Evolutionary conservation across 2,113 vertebrate species (phyloP).

Genomic region (Mirza zaza): DNA sequence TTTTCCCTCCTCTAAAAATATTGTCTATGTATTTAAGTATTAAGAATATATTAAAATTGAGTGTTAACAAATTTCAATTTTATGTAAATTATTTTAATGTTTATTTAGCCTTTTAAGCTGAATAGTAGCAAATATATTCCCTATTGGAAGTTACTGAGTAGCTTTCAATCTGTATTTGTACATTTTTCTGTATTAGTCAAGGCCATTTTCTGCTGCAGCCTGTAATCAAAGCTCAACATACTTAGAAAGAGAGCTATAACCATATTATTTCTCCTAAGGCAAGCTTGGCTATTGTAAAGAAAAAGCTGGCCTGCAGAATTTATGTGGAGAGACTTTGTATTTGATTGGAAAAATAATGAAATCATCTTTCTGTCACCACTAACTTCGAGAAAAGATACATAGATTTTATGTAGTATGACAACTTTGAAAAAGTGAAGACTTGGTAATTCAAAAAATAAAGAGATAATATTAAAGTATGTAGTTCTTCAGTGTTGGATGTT

Average conservation of each 20-base stretch:
- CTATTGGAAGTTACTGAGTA: not conserved
- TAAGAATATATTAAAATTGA: not conserved
- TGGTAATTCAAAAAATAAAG: constrained; percentile 51
- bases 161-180: constrained; percentile 21
- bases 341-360: not conserved
- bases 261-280: constrained; percentile 44
- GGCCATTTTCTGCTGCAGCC: constrained; percentile 37
- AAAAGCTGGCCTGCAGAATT: constrained; percentile 30
- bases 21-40: not conserved
- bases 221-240: constrained; percentile 40
- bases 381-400: constrained; percentile 20
- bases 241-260: not conserved
- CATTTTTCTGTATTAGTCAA: constrained; percentile 39
- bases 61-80: not conserved
- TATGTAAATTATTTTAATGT: not conserved
- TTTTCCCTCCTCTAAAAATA: not conserved
- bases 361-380: not conserved
- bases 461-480: constrained; percentile 9
- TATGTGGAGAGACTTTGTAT: constrained; percentile 8
- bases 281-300: not conserved
- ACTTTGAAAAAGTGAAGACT: constrained; percentile 45
- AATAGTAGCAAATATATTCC: not conserved
- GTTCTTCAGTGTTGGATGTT: not conserved
- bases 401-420: not conserved
- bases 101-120: not conserved